Evolutionary conservation across 2,113 vertebrate genomes (phyloP), one percentile per base, ranked within the genome.

Genomic region (Chinchilla lanigera): DNA sequence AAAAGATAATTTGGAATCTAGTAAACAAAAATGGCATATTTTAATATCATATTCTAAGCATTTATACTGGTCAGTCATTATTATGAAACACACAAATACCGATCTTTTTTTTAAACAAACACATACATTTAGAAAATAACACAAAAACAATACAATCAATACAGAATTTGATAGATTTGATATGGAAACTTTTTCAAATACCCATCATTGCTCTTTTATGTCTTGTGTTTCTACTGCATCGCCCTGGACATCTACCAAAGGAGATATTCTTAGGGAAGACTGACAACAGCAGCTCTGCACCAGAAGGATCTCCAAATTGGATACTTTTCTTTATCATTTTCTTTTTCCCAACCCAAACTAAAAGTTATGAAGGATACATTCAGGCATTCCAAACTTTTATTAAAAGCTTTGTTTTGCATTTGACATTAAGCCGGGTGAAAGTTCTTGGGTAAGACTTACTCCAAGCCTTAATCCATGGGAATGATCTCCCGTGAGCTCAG

Each of bases 401-500:
- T 92, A 61, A 96, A 96, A 93, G 11, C 81, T 88, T 81, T 94
- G 54, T 71, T 90, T 93, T 88, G 20, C 12, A 44, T 96, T 96
- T 93, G 81, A 75, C 96, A 86, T 71, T 92, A 90, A 95, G 89
- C 33, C 5, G 1, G 44, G 77, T 94, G 44, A 41, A 89, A 73
- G 63, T 97, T 97, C 94, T 94, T 97, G 93, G 50, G 83, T 60
- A 83, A 82, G 26, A 90, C 95, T 95, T 90, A 54, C 26, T 95
- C 54, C 87, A 95, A 96, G 20, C 63, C 78, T 95, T 95, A 97
- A 95, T 85, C 84, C 84, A 82, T 90, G 41, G 4, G 84, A 96
- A 84, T 94, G 83, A 83, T 82, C 69, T 69, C 44, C 75, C 3
- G 4, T 78, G 67, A 97, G 38, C 41, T 96, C 86, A 96, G 35